Conservation (phyloP, 2,888 invertebrate genomes). For the Drosophila kuntzei region DNA sequence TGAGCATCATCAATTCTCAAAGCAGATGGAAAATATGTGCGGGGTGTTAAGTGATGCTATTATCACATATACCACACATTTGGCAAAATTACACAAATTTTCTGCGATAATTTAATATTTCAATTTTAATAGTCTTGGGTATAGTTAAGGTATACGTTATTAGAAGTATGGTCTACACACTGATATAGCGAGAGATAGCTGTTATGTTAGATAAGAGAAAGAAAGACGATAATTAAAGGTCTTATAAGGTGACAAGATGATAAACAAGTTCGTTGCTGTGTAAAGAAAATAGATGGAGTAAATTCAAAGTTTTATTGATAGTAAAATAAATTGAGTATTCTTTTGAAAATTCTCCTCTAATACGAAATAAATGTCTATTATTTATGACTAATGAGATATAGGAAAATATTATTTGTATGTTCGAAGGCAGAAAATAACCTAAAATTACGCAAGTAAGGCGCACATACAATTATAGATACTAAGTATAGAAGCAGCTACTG, state of each 20-base stretch:
- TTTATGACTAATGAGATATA: no score
- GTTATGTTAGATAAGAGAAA: background rate
- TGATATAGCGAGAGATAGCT: background rate
- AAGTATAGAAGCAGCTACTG: slow-evolving; percentile 6
- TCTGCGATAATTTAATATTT: background rate
- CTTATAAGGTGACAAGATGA: background rate
- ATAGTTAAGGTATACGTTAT: background rate
- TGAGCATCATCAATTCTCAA: slow-evolving; percentile 7
- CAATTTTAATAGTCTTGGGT: background rate
- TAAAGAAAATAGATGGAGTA: background rate
- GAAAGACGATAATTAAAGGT: background rate
- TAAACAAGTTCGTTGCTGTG: background rate
- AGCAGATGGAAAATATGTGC: slow-evolving; percentile 24
- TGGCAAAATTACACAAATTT: slow-evolving; percentile 9
- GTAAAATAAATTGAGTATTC: background rate
- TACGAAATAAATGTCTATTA: background rate
- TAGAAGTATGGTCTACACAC: background rate
- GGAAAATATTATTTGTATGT: no score
- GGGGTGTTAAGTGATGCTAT: slow-evolving; percentile 43
- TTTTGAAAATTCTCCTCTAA: background rate
- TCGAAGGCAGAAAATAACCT: background rate
- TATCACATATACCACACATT: slow-evolving; percentile 18
- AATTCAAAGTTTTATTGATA: background rate
- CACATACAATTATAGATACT: slow-evolving; percentile 6
- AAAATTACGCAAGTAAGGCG: slow-evolving; percentile 12